Percentiles rank a stretch among this genome's conserved stretches.
phyloP scores from a whole-genome alignment of 2,797 vertebrate species.

The Decapterus maruadsi region DNA sequence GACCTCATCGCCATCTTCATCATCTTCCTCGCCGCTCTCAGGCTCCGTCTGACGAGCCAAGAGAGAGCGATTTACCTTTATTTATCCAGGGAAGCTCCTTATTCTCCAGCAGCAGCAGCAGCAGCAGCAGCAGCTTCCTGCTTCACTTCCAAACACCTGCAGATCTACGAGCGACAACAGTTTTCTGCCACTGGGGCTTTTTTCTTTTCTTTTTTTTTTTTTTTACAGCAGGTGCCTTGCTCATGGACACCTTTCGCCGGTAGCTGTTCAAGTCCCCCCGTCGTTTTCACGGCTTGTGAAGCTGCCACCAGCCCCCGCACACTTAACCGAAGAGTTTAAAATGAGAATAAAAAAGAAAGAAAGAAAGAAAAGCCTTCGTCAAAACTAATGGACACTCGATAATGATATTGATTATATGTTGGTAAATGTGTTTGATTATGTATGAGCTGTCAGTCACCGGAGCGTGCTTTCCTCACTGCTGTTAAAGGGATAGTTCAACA shows the following conservation, averaged over 20 bases:
- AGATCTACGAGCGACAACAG: constrained; percentile 20
- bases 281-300: constrained; percentile 21
- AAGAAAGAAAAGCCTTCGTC: constrained; percentile 37
- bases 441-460: constrained; percentile 59
- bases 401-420: constrained; percentile 49
- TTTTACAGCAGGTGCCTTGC: constrained; percentile 73
- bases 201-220: not conserved
- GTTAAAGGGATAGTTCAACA: not conserved
- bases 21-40: constrained; percentile 15
- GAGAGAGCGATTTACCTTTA: constrained; percentile 37
- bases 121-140: constrained; percentile 8
- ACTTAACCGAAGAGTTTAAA: constrained; percentile 3
- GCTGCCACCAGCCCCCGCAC: not conserved
- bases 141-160: constrained; percentile 25
- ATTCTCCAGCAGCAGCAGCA: not conserved
- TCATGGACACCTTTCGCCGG: constrained; percentile 71
- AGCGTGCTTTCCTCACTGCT: constrained; percentile 61
- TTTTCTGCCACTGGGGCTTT: constrained; percentile 38
- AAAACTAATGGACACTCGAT: constrained; percentile 20
- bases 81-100: constrained; percentile 56
- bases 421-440: constrained; percentile 60
- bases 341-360: too few relatives aligned
- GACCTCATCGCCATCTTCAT: constrained; percentile 13
- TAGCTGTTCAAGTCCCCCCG: constrained; percentile 52
- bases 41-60: constrained; percentile 33